Base-by-base conservation (phyloP, 2,113 vertebrate genomes). In the Scomber japonicus region DNA sequence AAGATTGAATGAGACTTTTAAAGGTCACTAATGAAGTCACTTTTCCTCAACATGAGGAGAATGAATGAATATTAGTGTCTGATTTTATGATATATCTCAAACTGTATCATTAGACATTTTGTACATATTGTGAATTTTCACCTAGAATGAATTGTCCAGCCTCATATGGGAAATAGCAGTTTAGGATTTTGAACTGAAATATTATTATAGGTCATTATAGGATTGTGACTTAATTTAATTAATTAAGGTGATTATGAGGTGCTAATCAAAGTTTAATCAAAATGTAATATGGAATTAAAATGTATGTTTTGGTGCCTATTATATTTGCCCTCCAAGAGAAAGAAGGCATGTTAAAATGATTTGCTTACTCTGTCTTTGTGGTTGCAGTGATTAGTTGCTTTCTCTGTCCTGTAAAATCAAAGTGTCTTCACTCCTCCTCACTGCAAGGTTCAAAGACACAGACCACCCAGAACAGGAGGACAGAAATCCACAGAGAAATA, bases 391-490 rank as follows among this genome's bases (percentile, higher is more conserved):
- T 82, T 80, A 64, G 64, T 49, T 76, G 70, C 70, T 78, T 75
- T 71, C 46, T 78, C 69, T 84, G 21, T 66, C 63, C 35, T 17
- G 67, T 71, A 73, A 76, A 79, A 75, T 48, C 45, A 50, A 60
- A 72, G 70, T 83, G 50, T 83, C 76, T 81, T 87, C 63, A 60
- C 57, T 66, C 35, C 53, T 63, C 71, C 51, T 84, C 46, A 71
- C 40, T 81, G 68, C 68, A 71, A 87, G 60, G 63, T 84, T 83
- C 71, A 82, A 80, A 85, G 69, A 66, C 60, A 70, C 55, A 86
- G 87, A 85, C 89, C 85, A 89, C 89, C 83, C 83, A 88, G 77
- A 72, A 75, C 56, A 54, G 13, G 48, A 16, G 45, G 12, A 59
- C 45, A 65, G 48, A 68, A 83, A 78, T 31, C 3, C 1, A 62